Base-by-base conservation (phyloP, 1,140 invertebrate species). In the Periplaneta americana region DNA sequence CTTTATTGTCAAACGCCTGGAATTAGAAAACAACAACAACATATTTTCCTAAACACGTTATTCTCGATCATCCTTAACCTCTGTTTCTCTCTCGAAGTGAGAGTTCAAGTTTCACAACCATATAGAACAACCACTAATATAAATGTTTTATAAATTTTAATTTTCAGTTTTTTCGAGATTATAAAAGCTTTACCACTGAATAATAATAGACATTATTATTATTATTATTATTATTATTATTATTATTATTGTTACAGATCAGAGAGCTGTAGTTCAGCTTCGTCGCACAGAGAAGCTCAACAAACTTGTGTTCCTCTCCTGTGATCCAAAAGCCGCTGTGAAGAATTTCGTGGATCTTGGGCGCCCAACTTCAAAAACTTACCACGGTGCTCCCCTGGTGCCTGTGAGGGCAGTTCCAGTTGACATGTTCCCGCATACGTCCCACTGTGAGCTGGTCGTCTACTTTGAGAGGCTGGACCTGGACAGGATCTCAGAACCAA, bases 391-490 rank as follows among this genome's bases (percentile, higher is more conserved):
- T 35, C 95, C 96, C 4, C 97, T 98, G 86, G 89, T 94, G 36
- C 95, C 96, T 0, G 90, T 93, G 1, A 91, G 92, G 84, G 96
- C 96, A 0, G 89, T 97, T 18, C 94, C 96, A 10, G 95, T 99
- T 2, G 98, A 99, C 86, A 93, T 99, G 92, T 99, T 99, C 89
- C 98, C 98, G 0, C 92, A 96, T 83, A 98, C 98, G 1, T 92
- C 92, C 31, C 97, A 98, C 87, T 96, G 94, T 82, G 98, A 99
- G 89, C 88, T 98, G 22, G 90, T 98, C 79, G 87, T 99, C 34
- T 90, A 96, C 35, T 95, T 99, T 86, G 93, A 98, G 88, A 89
- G 94, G 33, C 31, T 82, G n/a, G 81, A 83, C 66, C 48, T 66
- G 48, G n/a, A 13, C 8, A 66, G 28, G 9, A n/a, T n/a, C 22